phyloP scores from a whole-genome alignment of 1,140 invertebrate genomes.

The Lerema accius region DNA sequence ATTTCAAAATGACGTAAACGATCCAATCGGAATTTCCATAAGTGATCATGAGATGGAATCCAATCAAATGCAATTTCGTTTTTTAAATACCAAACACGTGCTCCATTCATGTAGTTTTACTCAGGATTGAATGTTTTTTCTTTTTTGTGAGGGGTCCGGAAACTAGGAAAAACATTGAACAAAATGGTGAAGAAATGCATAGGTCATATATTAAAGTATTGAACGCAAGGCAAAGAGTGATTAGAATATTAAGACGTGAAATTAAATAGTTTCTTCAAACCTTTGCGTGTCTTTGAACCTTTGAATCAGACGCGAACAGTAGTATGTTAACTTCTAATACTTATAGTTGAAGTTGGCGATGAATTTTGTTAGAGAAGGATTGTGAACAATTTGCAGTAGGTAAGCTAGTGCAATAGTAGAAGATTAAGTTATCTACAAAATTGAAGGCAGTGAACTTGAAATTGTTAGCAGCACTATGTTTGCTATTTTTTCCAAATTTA shows the following conservation, averaged over 20 bases:
- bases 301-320: neutral
- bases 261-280: slow-evolving; percentile 15
- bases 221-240: too few species aligned
- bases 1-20: slow-evolving; percentile 16
- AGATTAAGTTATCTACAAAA: too few species aligned
- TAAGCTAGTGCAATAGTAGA: too few species aligned
- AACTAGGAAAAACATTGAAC: neutral
- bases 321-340: neutral
- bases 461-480: too few species aligned
- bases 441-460: too few species aligned
- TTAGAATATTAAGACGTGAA: neutral
- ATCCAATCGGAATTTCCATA: slow-evolving; percentile 16
- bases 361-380: neutral
- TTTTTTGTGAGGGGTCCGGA: too few species aligned
- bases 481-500: too few species aligned
- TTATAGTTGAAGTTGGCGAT: slow-evolving; percentile 1
- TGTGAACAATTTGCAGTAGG: too few species aligned
- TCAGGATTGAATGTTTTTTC: neutral
- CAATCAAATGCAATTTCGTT: slow-evolving; percentile 35
- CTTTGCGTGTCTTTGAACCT: neutral
- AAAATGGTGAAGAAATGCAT: too few species aligned
- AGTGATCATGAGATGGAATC: slow-evolving; percentile 13
- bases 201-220: too few species aligned
- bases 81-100: slow-evolving; percentile 36
- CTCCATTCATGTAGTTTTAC: slow-evolving; percentile 11